phyloP scores from a whole-genome alignment of 2,797 vertebrate species.

The Typhlichthys subterraneus region DNA sequence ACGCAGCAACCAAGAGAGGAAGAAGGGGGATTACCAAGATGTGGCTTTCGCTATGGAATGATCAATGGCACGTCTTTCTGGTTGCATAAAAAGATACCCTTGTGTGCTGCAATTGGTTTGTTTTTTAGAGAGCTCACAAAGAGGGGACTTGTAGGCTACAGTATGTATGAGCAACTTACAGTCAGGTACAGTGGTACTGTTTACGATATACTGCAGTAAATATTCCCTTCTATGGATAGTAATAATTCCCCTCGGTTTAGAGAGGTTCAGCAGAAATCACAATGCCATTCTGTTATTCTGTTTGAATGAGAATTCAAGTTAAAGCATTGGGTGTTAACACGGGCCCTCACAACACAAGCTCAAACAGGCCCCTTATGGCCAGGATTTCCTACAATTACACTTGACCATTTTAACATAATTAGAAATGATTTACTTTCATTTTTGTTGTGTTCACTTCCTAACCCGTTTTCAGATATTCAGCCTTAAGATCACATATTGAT shows the following conservation, averaged over 20 bases:
- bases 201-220: too few species aligned
- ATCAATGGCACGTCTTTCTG: conserved; percentile 68
- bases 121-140: conserved; percentile 17
- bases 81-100: conserved; percentile 44
- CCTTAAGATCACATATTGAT: conserved; percentile 31
- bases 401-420: neutral
- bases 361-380: too few species aligned
- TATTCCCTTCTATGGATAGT: too few species aligned
- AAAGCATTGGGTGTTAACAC: too few species aligned
- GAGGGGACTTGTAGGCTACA: too few species aligned
- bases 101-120: conserved; percentile 23
- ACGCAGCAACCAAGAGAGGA: conserved; percentile 57
- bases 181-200: too few species aligned
- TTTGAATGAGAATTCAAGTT: too few species aligned
- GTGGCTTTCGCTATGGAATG: conserved; percentile 67
- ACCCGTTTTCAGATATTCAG: conserved; percentile 12
- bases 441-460: conserved; percentile 2
- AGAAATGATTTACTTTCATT: conserved; percentile 6
- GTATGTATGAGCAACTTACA: neutral
- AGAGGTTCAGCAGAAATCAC: too few species aligned
- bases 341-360: too few species aligned
- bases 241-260: too few species aligned
- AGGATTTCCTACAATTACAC: neutral
- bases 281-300: too few species aligned
- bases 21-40: conserved; percentile 69